Evolutionary conservation across 2,113 vertebrate genomes (phyloP).

Genomic region (Paradisaea rubra): DNA sequence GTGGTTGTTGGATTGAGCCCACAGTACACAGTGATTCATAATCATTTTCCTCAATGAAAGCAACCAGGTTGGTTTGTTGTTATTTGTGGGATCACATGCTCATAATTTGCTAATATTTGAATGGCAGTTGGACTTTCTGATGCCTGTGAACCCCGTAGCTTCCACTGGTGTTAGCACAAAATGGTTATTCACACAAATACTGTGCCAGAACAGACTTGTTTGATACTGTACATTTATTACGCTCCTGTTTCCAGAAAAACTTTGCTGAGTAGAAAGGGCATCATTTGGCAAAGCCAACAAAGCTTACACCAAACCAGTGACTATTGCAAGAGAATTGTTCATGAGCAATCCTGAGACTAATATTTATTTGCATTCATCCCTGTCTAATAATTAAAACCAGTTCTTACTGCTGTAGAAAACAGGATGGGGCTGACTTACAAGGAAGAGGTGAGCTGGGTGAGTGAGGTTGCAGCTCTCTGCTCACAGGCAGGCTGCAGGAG

Average conservation of each 20-base stretch:
- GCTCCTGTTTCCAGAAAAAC: background rate
- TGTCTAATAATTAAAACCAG: conserved; percentile 34
- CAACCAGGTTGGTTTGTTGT: conserved; percentile 31
- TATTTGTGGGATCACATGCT: conserved; percentile 48
- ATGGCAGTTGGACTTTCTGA: conserved; percentile 31
- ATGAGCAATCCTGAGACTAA: background rate
- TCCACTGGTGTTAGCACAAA: background rate
- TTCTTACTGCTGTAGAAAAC: background rate
- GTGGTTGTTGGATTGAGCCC: conserved; percentile 46
- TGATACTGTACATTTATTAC: background rate
- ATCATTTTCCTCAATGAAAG: conserved; percentile 60
- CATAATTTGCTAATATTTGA: conserved; percentile 49
- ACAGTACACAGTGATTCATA: conserved; percentile 55
- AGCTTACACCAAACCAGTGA: background rate
- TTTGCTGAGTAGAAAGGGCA: background rate
- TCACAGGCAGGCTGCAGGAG: background rate
- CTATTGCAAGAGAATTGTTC: background rate
- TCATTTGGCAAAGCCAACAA: conserved; percentile 16
- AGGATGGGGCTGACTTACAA: background rate
- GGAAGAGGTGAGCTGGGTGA: background rate
- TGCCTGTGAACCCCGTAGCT: background rate
- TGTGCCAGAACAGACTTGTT: conserved; percentile 54
- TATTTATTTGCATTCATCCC: conserved; percentile 15
- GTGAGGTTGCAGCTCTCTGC: background rate
- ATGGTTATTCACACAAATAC: conserved; percentile 22